Base-by-base conservation (phyloP, 2,113 vertebrate species). In the Tretioscincus oriximinensis region DNA sequence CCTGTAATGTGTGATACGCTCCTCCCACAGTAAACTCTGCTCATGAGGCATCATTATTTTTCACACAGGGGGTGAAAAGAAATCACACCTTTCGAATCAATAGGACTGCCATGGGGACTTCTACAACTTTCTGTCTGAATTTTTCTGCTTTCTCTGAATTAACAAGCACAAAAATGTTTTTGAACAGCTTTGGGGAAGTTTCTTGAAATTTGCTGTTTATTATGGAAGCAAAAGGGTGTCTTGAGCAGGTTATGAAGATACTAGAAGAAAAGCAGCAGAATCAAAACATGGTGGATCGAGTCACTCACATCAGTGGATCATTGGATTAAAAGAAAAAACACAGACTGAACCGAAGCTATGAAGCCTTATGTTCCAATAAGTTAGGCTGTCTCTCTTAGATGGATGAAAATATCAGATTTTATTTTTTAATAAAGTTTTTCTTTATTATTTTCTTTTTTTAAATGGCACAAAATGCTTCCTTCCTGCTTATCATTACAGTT, bases 41-140 rank as follows among this genome's bases (percentile, higher is more conserved):
- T 49, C 35, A 47, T 60, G 35, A 82, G 73, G 70, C 80, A 76
- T 49, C 69, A 66, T 82, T 82, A 76, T 76, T 69, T 82, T 76
- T 82, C 80, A 61, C 49, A 69, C 21, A 31, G 26, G 18, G 70
- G 47, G 6, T 41, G 35, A 24, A 1, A 12, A 51, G 75, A 76
- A 81, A 81, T 68, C 26, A 76, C 80, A 82, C 66, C 61, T 69
- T 41, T 70, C 61, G 28, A 82, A 76, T 76, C 80, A 76, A 82
- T 82, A 82, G 54, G 28, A 82, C 63, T 76, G 47, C 66, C 35
- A 70, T 64, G n/a, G 66, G 73, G 80, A 82, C 66, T 76, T 22
- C 9, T 70, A 21, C 4, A 20, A 66, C 1, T 9, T 20, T 64
- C 14, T 1, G 14, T 41, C 49, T 61, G 54, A 49, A 73, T 69